A percentile compares a stretch with the other conserved stretches of the same genome.
Conservation (phyloP, 2,888 invertebrate genomes). For the Dyspetes luteomarginatus region DNA sequence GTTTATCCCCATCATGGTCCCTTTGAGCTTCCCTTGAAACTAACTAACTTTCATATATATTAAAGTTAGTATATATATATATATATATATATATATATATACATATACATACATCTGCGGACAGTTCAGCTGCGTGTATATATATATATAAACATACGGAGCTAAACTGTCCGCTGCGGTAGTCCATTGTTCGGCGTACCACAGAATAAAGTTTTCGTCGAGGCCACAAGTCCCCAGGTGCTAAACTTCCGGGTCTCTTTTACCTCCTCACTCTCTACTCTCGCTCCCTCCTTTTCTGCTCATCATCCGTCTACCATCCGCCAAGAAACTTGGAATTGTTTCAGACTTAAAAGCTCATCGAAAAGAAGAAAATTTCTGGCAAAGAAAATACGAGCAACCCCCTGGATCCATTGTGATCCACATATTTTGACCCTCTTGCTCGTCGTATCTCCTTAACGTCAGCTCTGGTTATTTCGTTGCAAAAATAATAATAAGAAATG, state of each 20-base stretch:
- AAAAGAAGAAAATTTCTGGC: neutral
- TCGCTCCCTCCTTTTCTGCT: neutral
- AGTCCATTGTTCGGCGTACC: conserved; percentile 32
- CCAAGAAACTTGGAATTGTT: conserved; percentile 4
- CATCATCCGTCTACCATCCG: too few species aligned
- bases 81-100: neutral
- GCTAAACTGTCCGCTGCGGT: neutral
- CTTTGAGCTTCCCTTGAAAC: neutral
- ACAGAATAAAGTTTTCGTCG: neutral
- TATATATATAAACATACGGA: neutral
- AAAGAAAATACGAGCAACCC: neutral
- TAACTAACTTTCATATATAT: neutral
- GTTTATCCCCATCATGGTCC: conserved; percentile 20
- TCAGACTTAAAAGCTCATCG: neutral
- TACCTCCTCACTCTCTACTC: neutral
- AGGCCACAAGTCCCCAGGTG: conserved; percentile 3
- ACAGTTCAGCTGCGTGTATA: too few species aligned
- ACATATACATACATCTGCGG: too few species aligned
- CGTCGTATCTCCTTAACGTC: too few species aligned
- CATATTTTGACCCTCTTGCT: neutral
- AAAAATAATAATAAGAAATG: too few species aligned
- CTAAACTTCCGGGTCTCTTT: neutral
- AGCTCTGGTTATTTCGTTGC: too few species aligned
- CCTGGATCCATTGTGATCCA: too few species aligned
- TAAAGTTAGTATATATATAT: neutral